Percentiles rank a stretch among this genome's conserved stretches.
phyloP scores from a whole-genome alignment of 2,888 invertebrate genomes.

The Gastrophysa polygoni region DNA sequence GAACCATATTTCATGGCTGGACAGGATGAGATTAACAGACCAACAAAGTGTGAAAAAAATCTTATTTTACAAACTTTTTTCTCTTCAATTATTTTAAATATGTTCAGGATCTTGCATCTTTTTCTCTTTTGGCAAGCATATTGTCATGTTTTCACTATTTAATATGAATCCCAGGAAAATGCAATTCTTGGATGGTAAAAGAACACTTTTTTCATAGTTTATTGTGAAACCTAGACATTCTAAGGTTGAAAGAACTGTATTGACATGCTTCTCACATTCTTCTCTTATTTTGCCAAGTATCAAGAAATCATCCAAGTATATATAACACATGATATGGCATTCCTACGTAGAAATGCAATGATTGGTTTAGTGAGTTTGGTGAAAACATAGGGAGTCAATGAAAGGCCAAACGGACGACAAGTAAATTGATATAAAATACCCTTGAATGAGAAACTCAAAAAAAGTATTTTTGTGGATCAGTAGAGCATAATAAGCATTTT shows the following conservation, averaged over 20 bases:
- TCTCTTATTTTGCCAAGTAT: not conserved
- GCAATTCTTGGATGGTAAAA: constrained; percentile 12
- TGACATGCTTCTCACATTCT: not conserved
- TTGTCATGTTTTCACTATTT: too few species aligned
- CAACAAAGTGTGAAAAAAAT: too few species aligned
- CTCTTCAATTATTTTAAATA: not conserved
- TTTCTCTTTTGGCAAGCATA: constrained; percentile 7
- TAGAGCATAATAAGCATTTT: constrained; percentile 12
- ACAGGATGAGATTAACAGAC: constrained; percentile 40
- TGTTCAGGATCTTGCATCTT: not conserved
- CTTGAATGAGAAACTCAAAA: constrained; percentile 6
- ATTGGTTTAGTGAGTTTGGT: constrained; percentile 16
- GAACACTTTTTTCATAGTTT: too few species aligned
- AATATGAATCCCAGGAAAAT: constrained; percentile 32
- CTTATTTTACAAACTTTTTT: constrained; percentile 3
- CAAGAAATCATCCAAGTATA: not conserved
- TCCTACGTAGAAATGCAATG: not conserved
- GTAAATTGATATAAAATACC: constrained; percentile 8
- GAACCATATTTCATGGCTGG: constrained; percentile 44
- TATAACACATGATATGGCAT: not conserved
- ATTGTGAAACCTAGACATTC: too few species aligned
- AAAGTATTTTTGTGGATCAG: not conserved
- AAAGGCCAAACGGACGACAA: constrained; percentile 12
- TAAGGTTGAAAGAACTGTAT: not conserved
- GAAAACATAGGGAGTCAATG: not conserved